A percentile compares a stretch with the other conserved stretches of the same genome.
phyloP scores from a whole-genome alignment of 2,113 vertebrate genomes.

The Plecturocebus donacophilus region DNA sequence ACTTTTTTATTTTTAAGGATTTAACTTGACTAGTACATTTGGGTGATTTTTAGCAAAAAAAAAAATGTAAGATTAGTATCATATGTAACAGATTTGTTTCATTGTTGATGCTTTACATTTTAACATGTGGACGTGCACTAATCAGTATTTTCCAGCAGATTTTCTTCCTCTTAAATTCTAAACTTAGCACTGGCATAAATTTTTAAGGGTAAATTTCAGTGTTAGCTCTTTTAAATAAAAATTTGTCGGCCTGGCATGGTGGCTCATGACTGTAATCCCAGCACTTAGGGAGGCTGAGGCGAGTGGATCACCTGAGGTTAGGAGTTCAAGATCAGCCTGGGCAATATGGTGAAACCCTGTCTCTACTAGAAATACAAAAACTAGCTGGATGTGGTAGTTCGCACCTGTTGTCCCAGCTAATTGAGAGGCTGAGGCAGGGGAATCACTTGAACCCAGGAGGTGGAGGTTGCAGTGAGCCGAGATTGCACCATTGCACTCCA shows the following conservation, averaged over 20 bases:
- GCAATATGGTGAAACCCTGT: no score
- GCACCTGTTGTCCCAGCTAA: no score
- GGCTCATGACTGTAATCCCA: no score
- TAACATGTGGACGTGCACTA: not conserved
- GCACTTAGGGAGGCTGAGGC: no score
- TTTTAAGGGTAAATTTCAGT: not conserved
- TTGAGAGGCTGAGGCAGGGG: no score
- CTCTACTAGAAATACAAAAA: no score
- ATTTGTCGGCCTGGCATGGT: not conserved
- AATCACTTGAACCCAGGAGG: no score
- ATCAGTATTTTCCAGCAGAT: not conserved
- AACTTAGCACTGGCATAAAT: not conserved
- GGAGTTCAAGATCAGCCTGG: no score
- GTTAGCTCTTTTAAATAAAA: not conserved
- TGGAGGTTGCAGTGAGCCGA: no score
- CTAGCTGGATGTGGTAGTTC: no score
- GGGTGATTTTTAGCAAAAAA: not conserved
- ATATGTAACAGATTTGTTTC: not conserved
- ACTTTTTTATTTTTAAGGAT: not conserved
- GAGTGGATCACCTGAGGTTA: no score
- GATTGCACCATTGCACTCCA: no score
- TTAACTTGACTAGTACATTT: not conserved
- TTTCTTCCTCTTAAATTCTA: not conserved
- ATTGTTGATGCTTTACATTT: not conserved
- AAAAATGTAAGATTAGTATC: not conserved